phyloP scores from a whole-genome alignment of 2,888 invertebrate species.

The Parnassius orleans region DNA sequence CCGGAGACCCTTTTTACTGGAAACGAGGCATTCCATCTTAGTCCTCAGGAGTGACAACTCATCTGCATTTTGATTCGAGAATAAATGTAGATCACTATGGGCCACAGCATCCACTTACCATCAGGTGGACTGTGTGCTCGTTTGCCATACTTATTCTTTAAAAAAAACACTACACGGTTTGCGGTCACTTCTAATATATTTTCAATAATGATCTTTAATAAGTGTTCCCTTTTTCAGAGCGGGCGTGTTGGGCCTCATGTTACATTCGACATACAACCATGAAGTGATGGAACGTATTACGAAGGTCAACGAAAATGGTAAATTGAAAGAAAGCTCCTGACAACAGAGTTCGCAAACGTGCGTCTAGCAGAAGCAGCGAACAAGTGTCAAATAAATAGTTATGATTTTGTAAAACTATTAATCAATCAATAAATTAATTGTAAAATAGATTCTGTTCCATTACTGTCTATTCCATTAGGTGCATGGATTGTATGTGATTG shows the following conservation, averaged over 20 bases:
- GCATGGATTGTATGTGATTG: not conserved
- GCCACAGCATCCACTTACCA: too few species aligned
- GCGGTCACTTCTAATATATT: too few species aligned
- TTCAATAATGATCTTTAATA: too few species aligned
- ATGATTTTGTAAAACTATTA: slow-evolving; percentile 1
- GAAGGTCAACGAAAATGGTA: slow-evolving; percentile 66
- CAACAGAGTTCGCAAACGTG: slow-evolving; percentile 31
- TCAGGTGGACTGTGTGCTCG: too few species aligned
- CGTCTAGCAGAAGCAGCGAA: slow-evolving; percentile 9
- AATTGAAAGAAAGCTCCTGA: slow-evolving; percentile 64
- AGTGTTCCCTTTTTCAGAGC: slow-evolving; percentile 78
- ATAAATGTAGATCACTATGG: too few species aligned
- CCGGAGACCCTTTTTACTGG: too few species aligned
- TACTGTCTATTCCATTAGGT: not conserved
- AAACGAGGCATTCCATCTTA: too few species aligned
- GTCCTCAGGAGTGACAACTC: too few species aligned
- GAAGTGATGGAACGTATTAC: slow-evolving; percentile 88
- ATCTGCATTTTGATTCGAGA: too few species aligned
- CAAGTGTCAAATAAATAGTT: not conserved
- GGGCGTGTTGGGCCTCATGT: slow-evolving; percentile 94
- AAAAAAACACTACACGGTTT: too few species aligned
- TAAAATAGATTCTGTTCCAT: not conserved
- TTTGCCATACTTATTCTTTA: too few species aligned
- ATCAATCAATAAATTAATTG: slow-evolving; percentile 4
- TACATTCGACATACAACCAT: slow-evolving; percentile 98